Evolutionary conservation across 1,140 invertebrate genomes (phyloP).

Genomic region (Drosophila melanica): DNA sequence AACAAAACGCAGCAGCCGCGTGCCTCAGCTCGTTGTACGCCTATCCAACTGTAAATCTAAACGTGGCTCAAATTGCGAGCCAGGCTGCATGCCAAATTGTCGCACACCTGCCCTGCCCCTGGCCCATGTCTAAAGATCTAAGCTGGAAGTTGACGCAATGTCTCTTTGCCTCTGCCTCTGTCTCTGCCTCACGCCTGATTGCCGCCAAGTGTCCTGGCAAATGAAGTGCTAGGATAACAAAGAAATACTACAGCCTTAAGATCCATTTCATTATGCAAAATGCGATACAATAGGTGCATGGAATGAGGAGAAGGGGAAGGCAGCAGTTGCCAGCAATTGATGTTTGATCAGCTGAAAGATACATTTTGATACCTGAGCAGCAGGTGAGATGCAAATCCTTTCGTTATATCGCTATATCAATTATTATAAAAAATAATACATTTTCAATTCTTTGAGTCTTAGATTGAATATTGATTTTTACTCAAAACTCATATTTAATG

Average conservation of each 20-base stretch:
- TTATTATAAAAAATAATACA: no score
- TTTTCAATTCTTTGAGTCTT: no score
- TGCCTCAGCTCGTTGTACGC: slow-evolving; percentile 8
- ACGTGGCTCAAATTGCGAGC: slow-evolving; percentile 63
- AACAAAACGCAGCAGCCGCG: slow-evolving; percentile 38
- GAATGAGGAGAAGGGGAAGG: neutral
- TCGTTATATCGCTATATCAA: neutral
- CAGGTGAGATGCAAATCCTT: slow-evolving; percentile 8
- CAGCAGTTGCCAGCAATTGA: slow-evolving; percentile 19
- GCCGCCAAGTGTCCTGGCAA: slow-evolving; percentile 46
- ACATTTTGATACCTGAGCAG: slow-evolving; percentile 5
- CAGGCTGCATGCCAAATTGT: slow-evolving; percentile 53
- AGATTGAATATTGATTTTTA: no score
- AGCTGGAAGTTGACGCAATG: slow-evolving; percentile 11
- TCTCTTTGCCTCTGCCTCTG: slow-evolving; percentile 12
- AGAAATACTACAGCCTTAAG: slow-evolving; percentile 16
- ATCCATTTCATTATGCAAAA: slow-evolving; percentile 41
- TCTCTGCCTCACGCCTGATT: slow-evolving; percentile 39
- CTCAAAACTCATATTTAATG: no score
- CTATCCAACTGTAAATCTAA: slow-evolving; percentile 65
- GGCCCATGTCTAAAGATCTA: neutral
- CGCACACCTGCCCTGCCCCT: slow-evolving; percentile 47
- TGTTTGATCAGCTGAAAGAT: slow-evolving; percentile 15
- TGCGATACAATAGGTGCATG: neutral
- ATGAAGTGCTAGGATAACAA: slow-evolving; percentile 49